These are phyloP conservation scores for Ammospiza caudacuta DNA, from an alignment of 2,113 vertebrate species.

Conservation along the genomic window DNA sequence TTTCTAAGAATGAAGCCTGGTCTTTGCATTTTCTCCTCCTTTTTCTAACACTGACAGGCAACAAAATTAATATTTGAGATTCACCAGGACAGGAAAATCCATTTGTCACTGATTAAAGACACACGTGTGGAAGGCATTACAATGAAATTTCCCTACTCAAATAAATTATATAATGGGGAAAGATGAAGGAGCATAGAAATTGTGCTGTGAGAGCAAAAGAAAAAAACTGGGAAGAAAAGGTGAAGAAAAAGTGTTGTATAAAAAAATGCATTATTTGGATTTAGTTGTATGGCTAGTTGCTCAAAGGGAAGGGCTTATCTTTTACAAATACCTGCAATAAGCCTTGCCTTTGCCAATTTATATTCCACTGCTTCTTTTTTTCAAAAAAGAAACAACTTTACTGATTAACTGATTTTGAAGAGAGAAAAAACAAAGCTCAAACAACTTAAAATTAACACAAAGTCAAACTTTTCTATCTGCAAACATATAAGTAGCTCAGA, in stretches of 20 bases:
- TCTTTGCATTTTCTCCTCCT: not conserved
- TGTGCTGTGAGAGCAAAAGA: not conserved
- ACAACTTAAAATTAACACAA: not conserved
- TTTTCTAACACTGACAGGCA: not conserved
- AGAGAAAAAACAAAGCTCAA: not conserved
- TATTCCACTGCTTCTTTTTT: not conserved
- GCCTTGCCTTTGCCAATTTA: not conserved
- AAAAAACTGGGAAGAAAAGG: not conserved
- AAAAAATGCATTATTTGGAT: not conserved
- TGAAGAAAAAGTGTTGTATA: not conserved
- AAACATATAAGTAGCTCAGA: not conserved
- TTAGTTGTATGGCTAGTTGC: not conserved
- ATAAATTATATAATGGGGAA: not conserved
- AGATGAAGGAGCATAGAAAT: not conserved
- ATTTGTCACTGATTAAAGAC: not conserved
- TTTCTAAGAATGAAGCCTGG: not conserved
- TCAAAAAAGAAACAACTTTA: not conserved
- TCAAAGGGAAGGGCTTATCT: not conserved
- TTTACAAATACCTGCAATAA: not conserved
- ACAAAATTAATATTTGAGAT: conserved; percentile 8
- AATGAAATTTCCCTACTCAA: not conserved
- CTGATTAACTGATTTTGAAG: not conserved
- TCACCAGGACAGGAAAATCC: not conserved
- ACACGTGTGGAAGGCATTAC: not conserved
- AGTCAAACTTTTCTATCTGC: not conserved